Evolutionary conservation across 2,113 vertebrate genomes (phyloP).

Genomic region (Alosa alosa): DNA sequence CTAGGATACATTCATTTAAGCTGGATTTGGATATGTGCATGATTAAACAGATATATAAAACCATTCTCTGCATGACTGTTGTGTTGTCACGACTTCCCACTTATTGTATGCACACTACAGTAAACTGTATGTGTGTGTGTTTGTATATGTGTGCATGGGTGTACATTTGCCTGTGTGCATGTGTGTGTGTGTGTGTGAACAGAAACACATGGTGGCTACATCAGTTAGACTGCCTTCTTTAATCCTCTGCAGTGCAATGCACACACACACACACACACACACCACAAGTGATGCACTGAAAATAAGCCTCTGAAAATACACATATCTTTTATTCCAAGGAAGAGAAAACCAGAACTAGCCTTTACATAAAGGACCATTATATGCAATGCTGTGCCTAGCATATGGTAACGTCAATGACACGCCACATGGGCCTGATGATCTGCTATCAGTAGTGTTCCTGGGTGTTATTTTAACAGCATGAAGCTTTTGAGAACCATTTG

Average conservation of each 20-base stretch:
- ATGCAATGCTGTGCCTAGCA: background rate
- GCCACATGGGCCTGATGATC: background rate
- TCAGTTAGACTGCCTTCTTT: background rate
- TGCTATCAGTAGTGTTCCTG: background rate
- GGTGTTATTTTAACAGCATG: background rate
- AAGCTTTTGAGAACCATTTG: background rate
- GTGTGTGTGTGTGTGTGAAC: background rate
- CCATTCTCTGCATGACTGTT: background rate
- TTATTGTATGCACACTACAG: background rate
- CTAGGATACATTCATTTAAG: background rate
- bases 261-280: background rate
- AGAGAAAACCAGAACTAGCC: background rate
- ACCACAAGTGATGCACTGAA: constrained; percentile 21
- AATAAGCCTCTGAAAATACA: background rate
- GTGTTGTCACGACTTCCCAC: background rate
- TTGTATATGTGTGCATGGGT: background rate
- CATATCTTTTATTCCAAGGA: background rate
- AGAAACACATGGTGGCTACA: background rate
- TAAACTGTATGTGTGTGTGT: background rate
- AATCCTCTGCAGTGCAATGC: background rate
- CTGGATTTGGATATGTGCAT: background rate
- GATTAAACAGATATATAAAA: background rate
- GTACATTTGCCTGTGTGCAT: background rate
- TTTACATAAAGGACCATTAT: background rate
- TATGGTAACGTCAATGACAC: background rate